phyloP scores from a whole-genome alignment of 2,797 vertebrate species.

The Cyprinodon diabolis region DNA sequence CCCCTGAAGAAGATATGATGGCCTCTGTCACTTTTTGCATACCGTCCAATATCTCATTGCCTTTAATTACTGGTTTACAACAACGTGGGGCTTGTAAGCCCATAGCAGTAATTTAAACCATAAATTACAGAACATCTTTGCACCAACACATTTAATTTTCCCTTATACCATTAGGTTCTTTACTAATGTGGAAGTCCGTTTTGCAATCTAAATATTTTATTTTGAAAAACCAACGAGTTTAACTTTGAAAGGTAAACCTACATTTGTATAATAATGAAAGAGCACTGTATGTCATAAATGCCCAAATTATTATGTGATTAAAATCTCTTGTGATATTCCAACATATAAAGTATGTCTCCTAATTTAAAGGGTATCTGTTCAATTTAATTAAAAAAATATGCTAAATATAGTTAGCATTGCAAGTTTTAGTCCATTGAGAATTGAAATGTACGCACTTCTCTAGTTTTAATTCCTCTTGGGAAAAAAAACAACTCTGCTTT shows the following conservation, averaged over 20 bases:
- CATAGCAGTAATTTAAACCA: not conserved
- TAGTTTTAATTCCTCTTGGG: not conserved
- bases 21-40: not conserved
- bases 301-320: not conserved
- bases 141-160: not conserved
- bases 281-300: too few species aligned
- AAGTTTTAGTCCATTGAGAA: not conserved
- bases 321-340: not conserved
- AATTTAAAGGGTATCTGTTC: not conserved
- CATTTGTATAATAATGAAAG: too few species aligned
- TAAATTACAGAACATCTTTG: not conserved
- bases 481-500: not conserved
- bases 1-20: conserved; percentile 10
- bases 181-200: too few species aligned
- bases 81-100: not conserved
- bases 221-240: not conserved
- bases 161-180: not conserved
- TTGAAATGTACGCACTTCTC: not conserved
- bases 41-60: not conserved
- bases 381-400: not conserved
- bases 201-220: not conserved
- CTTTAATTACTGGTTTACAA: not conserved
- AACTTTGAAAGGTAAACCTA: not conserved
- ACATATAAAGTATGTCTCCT: not conserved
- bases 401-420: not conserved